Evolutionary conservation across 2,797 vertebrate species (phyloP).

Genomic region (Neosilurus mollespiculum): DNA sequence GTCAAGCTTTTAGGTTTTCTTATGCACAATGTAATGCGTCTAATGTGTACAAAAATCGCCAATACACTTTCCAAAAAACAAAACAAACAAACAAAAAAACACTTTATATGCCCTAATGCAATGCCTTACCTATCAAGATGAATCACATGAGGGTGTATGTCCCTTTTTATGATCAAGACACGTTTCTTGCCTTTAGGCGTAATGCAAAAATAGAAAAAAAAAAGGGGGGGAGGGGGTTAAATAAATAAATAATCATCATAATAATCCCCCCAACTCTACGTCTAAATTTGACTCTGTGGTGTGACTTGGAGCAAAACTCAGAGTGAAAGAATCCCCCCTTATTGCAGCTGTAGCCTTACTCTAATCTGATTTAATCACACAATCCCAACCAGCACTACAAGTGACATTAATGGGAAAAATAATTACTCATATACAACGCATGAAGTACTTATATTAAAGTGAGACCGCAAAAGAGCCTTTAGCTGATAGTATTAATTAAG

Average conservation of each 20-base stretch:
- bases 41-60: no score
- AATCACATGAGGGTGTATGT: constrained; percentile 52
- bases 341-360: constrained; percentile 61
- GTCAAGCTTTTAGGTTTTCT: neutral
- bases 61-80: no score
- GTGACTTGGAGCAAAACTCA: constrained; percentile 53
- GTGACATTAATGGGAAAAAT: constrained; percentile 64
- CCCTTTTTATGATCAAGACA: constrained; percentile 55
- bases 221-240: no score
- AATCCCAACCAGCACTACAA: constrained; percentile 56
- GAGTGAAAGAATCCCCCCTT: constrained; percentile 61
- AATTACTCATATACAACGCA: constrained; percentile 60
- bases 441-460: constrained; percentile 58
- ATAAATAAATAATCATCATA: constrained; percentile 18
- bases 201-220: constrained; percentile 47
- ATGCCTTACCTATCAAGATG: constrained; percentile 54
- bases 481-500: constrained; percentile 64
- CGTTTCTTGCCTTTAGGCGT: constrained; percentile 63
- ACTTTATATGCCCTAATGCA: neutral
- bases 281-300: constrained; percentile 45
- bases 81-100: neutral
- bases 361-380: constrained; percentile 71
- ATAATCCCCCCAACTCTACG: constrained; percentile 61
- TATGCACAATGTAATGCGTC: neutral
- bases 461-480: constrained; percentile 59